These are phyloP conservation scores for Yponomeuta plumbellus DNA, from an alignment of 2,888 invertebrate species.

Conservation along the genomic window DNA sequence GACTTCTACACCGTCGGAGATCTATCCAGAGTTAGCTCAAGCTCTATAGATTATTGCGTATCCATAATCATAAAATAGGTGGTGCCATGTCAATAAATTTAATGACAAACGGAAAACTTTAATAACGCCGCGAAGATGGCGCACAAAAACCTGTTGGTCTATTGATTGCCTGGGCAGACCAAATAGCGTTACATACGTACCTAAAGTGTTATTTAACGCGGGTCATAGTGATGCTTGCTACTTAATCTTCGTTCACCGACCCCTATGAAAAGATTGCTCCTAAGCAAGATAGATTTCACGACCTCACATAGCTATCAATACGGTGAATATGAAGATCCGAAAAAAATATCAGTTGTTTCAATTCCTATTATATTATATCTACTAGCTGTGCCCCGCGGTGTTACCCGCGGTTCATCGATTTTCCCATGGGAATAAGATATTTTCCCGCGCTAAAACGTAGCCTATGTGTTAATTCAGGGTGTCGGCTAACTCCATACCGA, in stretches of 20 bases:
- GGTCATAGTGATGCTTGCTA: neutral
- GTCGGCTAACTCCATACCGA: no score
- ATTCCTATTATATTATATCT: no score
- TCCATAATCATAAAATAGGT: conserved; percentile 1
- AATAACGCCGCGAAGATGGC: neutral
- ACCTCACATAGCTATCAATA: no score
- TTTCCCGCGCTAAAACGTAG: no score
- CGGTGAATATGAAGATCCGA: no score
- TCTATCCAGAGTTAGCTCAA: neutral
- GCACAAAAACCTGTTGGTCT: neutral
- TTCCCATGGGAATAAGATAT: no score
- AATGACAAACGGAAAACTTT: neutral
- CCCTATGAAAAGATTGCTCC: no score
- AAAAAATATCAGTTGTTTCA: no score
- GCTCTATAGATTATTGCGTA: neutral
- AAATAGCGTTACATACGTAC: neutral
- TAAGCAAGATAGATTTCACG: no score
- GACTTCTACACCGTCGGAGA: neutral
- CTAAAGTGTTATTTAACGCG: neutral
- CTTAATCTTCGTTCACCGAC: neutral
- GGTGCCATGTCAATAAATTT: conserved; percentile 1
- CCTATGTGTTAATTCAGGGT: no score
- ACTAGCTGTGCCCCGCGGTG: no score
- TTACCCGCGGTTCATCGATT: no score
- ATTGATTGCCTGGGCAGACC: neutral